Conservation (phyloP, 37 sponge, comb jelly and placozoan species). For the Chondrilla cf. caribensis region DNA sequence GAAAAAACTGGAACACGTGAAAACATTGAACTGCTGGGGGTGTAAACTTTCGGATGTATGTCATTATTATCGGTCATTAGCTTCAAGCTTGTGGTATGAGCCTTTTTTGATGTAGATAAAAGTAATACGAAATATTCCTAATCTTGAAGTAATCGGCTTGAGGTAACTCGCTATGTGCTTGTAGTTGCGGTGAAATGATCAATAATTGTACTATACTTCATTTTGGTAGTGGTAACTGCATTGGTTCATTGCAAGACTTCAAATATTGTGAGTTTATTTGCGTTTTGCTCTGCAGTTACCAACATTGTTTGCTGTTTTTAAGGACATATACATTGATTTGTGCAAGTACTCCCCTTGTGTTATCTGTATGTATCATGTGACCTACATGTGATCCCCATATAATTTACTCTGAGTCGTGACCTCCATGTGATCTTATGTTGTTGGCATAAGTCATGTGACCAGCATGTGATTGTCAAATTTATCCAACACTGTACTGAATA, state of each 20-base stretch:
- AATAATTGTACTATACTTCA: not conserved
- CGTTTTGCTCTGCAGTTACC: no score
- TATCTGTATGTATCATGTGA: no score
- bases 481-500: no score
- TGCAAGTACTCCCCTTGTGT: no score
- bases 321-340: no score
- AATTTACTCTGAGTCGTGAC: no score
- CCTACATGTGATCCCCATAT: no score
- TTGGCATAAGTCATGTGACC: not conserved
- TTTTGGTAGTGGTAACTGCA: conserved; percentile 48
- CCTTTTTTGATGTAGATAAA: not conserved
- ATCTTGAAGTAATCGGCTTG: conserved; percentile 57
- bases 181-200: no score
- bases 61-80: not conserved
- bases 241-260: conserved; percentile 38
- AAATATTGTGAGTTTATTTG: conserved; percentile 40
- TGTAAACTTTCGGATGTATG: conserved; percentile 56
- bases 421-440: no score
- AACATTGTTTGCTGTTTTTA: no score
- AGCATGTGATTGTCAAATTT: not conserved
- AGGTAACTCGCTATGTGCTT: conserved; percentile 48
- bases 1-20: conserved; percentile 35
- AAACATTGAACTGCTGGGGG: conserved; percentile 75
- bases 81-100: not conserved
- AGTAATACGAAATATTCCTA: conserved; percentile 19